Evolutionary conservation across 2,797 vertebrate species (phyloP), one percentile per base, ranked within the genome.

Genomic region (Galagoides demidoff): DNA sequence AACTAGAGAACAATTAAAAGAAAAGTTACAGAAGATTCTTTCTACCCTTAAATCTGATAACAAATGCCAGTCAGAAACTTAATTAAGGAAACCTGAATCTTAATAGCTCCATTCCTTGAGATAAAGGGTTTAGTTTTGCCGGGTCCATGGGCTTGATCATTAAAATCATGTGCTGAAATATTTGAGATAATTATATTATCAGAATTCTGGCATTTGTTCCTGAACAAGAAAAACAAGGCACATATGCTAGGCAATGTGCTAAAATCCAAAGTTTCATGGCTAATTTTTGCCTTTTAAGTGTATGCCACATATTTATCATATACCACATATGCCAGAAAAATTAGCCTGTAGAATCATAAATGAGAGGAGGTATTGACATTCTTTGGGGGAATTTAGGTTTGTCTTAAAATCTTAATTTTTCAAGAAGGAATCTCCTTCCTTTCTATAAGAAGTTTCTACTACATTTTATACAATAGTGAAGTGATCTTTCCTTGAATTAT

Each of bases 171-270:
- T 84, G 59, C 39, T 91, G 64, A 91, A 90, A 91, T 95, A 94
- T 84, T 92, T 95, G 93, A 89, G 74, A 89, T 87, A 97, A 90
- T 95, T 96, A 91, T 88, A 64, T 79, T 96, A 95, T 85, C 85
- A 92, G 79, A 96, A 95, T 83, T 93, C 74, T 97, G 89, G 76
- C 64, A 81, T 17, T 92, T 94, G 6, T 84, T 86, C 45, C 29
- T 90, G 45, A 94, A 89, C 25, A 89, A 92, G 91, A 91, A 96
- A 95, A 97, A 95, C 59, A 95, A 95, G 76, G 31, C 64, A 81
- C 93, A 86, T 89, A 94, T 96, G 90, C n/a, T 96, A 96, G 66
- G 70, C 45, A 77, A 63, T 90, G 92, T 95, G 85, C 31, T 95
- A 84, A 83, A 49, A 86, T 66, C 37, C 27, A 87, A 87, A 78